phyloP scores from a whole-genome alignment of 2,113 vertebrate species.

The Mesitornis unicolor region DNA sequence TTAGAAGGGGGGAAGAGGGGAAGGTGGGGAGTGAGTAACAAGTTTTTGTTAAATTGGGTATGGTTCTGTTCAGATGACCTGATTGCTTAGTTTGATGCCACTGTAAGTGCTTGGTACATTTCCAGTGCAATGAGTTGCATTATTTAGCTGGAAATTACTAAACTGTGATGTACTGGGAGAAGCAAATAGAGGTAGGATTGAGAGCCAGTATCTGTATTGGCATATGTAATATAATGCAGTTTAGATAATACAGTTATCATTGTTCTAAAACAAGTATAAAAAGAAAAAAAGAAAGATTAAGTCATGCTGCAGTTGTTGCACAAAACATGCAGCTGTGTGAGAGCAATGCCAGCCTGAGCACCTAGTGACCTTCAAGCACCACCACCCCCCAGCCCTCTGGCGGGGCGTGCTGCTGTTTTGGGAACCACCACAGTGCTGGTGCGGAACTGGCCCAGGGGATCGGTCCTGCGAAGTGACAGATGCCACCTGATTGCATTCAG shows the following conservation, averaged over 20 bases:
- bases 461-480: rapidly evolving
- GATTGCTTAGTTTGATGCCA: background rate
- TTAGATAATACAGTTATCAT: background rate
- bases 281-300: background rate
- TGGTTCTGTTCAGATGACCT: background rate
- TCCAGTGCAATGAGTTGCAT: background rate
- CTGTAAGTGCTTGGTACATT: background rate
- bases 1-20: rapidly evolving
- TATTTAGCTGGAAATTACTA: background rate
- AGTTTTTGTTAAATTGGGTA: background rate
- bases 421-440: rapidly evolving
- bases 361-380: background rate
- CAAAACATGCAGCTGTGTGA: background rate
- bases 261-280: background rate
- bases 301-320: background rate
- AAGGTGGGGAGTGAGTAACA: background rate
- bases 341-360: background rate
- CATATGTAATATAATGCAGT: background rate
- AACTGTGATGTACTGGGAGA: background rate
- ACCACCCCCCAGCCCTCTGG: background rate
- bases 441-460: background rate
- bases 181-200: background rate
- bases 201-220: background rate
- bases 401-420: background rate
- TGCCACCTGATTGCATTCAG: background rate